Conservation (phyloP, 2,113 vertebrate genomes). For the Nematolebias whitei region DNA sequence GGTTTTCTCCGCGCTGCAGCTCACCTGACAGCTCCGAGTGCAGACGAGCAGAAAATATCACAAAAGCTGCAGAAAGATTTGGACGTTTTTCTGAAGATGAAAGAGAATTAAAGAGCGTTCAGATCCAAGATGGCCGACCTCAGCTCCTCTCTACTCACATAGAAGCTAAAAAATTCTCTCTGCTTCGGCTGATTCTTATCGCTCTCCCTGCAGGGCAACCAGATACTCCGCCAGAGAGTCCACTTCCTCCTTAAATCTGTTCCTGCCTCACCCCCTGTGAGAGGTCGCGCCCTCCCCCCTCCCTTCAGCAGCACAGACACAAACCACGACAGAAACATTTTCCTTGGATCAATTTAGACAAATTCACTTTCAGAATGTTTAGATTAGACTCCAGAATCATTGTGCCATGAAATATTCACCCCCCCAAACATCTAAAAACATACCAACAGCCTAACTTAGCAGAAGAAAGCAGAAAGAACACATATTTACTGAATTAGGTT, state of each 20-base stretch:
- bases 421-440: no score
- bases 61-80: not conserved
- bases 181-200: slow-evolving; percentile 48
- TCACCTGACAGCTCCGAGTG: not conserved
- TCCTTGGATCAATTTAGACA: no score
- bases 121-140: not conserved
- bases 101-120: not conserved
- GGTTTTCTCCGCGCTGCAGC: not conserved
- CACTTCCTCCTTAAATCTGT: slow-evolving; percentile 36
- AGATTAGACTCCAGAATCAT: no score
- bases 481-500: no score
- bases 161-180: not conserved
- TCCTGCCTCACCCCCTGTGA: slow-evolving; percentile 36
- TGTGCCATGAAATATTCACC: no score
- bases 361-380: no score
- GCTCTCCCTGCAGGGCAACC: slow-evolving; percentile 47
- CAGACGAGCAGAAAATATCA: no score
- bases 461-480: no score
- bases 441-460: no score
- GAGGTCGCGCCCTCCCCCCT: slow-evolving; percentile 30
- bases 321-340: no score
- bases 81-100: not conserved
- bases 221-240: slow-evolving; percentile 35
- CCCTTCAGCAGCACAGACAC: slow-evolving; percentile 35
- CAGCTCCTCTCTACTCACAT: not conserved